phyloP scores from a whole-genome alignment of 1,140 invertebrate genomes.

The Pemphigus obesinymphae region DNA sequence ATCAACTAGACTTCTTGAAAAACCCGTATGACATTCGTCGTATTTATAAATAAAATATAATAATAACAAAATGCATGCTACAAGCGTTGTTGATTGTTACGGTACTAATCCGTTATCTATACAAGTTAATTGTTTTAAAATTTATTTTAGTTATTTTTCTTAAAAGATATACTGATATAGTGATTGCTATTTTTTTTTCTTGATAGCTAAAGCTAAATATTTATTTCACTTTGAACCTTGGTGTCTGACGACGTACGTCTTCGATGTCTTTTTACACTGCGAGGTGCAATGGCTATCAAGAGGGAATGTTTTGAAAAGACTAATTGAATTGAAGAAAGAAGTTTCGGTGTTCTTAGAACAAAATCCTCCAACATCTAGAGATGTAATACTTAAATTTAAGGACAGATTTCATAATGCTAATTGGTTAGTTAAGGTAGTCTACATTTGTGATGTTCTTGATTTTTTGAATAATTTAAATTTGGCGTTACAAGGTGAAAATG shows the following conservation, averaged over 20 bases:
- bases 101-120: no score
- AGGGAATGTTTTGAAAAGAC: neutral
- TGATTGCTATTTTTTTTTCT: neutral
- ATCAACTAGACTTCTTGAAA: no score
- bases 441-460: constrained; percentile 24
- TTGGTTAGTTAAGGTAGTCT: constrained; percentile 3
- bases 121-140: no score
- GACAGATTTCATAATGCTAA: neutral
- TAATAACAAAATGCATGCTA: no score
- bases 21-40: no score
- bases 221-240: no score
- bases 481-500: neutral
- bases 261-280: neutral
- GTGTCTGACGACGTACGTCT: no score
- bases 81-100: no score
- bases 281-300: constrained; percentile 8
- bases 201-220: no score
- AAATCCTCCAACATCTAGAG: neutral
- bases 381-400: neutral
- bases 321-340: constrained; percentile 2
- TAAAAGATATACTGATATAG: no score
- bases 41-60: no score
- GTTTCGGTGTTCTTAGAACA: neutral
- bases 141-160: no score
- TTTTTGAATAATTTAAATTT: constrained; percentile 26